Base-by-base conservation (phyloP, 2,113 vertebrate genomes). In the Ancistrus triradiatus region DNA sequence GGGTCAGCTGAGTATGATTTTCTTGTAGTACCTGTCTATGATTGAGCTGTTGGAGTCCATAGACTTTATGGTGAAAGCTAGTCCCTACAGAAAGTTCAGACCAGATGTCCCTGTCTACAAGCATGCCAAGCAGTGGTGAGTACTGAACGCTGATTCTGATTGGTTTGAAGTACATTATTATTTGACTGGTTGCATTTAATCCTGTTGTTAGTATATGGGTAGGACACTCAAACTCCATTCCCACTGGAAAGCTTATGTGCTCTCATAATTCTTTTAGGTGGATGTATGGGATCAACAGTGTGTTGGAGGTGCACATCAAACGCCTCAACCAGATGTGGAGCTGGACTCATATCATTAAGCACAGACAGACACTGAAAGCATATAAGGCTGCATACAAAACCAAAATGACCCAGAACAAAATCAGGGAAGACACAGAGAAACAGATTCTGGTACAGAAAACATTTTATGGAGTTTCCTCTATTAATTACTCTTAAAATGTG, bases 21-120 rank as follows among this genome's bases (percentile, higher is more conserved):
- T 58, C 2, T 77, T 84, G 52, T 78, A 99, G 96, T 99, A 96
- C 66, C 85, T 95, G 59, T 93, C 90, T 66, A 90, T 98, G 89
- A 85, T 98, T 59, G 93, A 97, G 64, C 75, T 93, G 38, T 80
- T 99, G 84, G 94, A 97, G 78, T 95, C 94, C 13, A 42, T 98
- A 1, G 93, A 99, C 78, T 91, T 86, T 66, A 97, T 98, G 95
- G 87, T 93, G 66, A 95, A 93, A 78, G 98, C 93, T 43, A 73
- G 66, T 1, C 95, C 93, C 0, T 99, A 97, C 74, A 90, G 96
- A 79, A 98, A 90, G 77, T 98, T 91, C 35, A 87, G 88, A 21
- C 96, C 96, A 4, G 79, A 81, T 0, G 78, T 87, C 0, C 73
- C 81, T 0, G 81, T 96, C 21, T 88, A 85, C 58, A 75, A 27